phyloP scores from a whole-genome alignment of 2,113 vertebrate species.

The Callorhinus ursinus region DNA sequence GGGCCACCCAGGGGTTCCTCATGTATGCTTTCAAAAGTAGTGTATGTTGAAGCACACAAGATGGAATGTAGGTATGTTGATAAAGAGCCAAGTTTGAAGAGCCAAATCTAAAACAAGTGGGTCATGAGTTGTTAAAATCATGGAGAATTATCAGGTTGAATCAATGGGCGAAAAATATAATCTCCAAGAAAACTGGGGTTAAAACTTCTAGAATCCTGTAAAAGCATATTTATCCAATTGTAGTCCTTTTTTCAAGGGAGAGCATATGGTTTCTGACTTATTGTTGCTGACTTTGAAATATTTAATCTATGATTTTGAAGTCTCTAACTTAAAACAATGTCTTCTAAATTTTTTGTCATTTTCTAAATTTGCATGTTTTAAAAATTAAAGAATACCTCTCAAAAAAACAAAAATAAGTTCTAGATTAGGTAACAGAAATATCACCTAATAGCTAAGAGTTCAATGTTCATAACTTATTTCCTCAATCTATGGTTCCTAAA shows the following conservation, averaged over 20 bases:
- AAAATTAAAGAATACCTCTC: neutral
- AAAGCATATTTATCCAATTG: neutral
- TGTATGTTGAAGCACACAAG: neutral
- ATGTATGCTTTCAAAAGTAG: neutral
- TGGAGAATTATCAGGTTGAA: neutral
- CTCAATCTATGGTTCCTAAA: neutral
- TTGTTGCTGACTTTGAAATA: neutral
- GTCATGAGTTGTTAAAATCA: neutral
- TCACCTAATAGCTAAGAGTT: neutral
- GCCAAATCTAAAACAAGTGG: neutral
- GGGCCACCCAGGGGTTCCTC: neutral
- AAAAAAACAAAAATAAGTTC: neutral
- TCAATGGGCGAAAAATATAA: neutral
- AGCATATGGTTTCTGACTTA: neutral
- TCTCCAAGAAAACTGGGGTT: neutral
- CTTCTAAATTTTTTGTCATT: neutral
- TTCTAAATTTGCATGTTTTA: neutral
- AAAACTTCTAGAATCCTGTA: neutral
- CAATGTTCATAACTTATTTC: slow-evolving; percentile 7
- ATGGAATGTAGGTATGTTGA: neutral
- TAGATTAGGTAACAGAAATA: neutral
- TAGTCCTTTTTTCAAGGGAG: neutral
- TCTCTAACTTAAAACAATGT: neutral
- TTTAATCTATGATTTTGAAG: neutral
- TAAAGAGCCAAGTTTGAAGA: neutral